Percentiles rank a stretch among this genome's conserved stretches.
These are phyloP conservation scores for Drosophila biarmipes DNA, from an alignment of 1,140 invertebrate genomes.

Conservation along the genomic window DNA sequence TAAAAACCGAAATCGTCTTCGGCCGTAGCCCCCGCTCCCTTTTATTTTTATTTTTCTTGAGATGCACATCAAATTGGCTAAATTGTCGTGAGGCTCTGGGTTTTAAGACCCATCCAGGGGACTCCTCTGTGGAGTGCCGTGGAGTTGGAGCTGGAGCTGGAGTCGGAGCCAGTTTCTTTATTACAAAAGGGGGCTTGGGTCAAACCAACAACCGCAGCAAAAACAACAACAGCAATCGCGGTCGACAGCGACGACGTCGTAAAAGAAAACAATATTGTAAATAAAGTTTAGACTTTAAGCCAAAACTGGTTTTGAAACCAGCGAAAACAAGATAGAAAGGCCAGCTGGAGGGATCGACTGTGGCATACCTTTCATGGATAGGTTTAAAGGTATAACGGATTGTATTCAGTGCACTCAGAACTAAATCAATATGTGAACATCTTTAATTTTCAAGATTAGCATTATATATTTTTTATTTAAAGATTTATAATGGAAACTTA, in stretches of 20 bases:
- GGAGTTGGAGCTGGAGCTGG: neutral
- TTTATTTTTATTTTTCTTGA: conserved; percentile 2
- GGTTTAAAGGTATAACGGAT: neutral
- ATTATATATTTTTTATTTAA: no score
- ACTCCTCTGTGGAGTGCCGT: conserved; percentile 16
- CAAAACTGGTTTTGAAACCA: conserved; percentile 74
- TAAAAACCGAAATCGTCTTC: conserved; percentile 42
- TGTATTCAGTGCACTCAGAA: neutral
- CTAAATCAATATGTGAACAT: no score
- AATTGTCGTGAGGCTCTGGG: conserved; percentile 65
- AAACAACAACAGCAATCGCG: conserved; percentile 24
- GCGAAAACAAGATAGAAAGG: conserved; percentile 45
- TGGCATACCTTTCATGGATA: neutral
- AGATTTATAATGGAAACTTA: no score
- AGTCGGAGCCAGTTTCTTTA: conserved; percentile 70
- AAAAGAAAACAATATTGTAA: conserved; percentile 82
- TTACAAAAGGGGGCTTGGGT: conserved; percentile 80
- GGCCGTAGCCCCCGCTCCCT: conserved; percentile 6
- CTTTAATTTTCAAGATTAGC: no score
- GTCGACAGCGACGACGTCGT: conserved; percentile 67
- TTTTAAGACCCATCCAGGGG: conserved; percentile 29
- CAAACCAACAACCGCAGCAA: conserved; percentile 68
- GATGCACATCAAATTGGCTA: conserved; percentile 74
- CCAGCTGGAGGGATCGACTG: conserved; percentile 32
- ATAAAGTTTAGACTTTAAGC: conserved; percentile 80